These are phyloP conservation scores for Limenitis camilla DNA, from an alignment of 2,888 invertebrate species.

Conservation along the genomic window DNA sequence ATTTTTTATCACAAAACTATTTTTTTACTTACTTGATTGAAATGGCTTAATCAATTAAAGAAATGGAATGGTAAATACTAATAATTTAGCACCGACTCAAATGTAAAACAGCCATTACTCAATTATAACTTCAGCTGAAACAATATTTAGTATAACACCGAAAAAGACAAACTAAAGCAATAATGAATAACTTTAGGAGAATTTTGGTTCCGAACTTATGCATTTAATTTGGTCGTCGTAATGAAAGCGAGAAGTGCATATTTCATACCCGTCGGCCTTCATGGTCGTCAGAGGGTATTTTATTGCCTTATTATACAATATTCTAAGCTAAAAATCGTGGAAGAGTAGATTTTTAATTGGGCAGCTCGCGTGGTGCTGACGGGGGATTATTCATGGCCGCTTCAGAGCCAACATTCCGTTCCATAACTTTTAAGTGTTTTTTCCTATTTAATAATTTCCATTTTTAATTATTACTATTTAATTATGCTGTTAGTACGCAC, in stretches of 20 bases:
- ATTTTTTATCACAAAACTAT: no score
- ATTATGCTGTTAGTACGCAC: background rate
- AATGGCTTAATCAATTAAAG: no score
- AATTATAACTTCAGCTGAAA: no score
- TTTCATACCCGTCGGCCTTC: slow-evolving; percentile 60
- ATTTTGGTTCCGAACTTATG: no score
- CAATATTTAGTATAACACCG: no score
- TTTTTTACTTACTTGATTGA: no score
- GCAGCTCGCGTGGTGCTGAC: slow-evolving; percentile 69
- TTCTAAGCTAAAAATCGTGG: slow-evolving; percentile 74
- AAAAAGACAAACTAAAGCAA: no score
- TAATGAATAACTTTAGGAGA: no score
- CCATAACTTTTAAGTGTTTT: slow-evolving; percentile 46
- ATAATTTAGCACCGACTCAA: no score
- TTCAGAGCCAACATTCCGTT: slow-evolving; percentile 57
- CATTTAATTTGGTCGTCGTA: slow-evolving; percentile 64
- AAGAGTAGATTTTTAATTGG: slow-evolving; percentile 75
- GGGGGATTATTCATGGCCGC: slow-evolving; percentile 71
- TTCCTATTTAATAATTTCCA: slow-evolving; percentile 17
- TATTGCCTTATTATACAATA: slow-evolving; percentile 75
- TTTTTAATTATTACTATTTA: background rate
- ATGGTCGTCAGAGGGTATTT: slow-evolving; percentile 71
- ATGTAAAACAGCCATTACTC: no score
- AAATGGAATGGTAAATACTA: no score
- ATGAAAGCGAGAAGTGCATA: slow-evolving; percentile 70